Conservation (phyloP, 2,797 vertebrate species). For the Esox masquinongy region DNA sequence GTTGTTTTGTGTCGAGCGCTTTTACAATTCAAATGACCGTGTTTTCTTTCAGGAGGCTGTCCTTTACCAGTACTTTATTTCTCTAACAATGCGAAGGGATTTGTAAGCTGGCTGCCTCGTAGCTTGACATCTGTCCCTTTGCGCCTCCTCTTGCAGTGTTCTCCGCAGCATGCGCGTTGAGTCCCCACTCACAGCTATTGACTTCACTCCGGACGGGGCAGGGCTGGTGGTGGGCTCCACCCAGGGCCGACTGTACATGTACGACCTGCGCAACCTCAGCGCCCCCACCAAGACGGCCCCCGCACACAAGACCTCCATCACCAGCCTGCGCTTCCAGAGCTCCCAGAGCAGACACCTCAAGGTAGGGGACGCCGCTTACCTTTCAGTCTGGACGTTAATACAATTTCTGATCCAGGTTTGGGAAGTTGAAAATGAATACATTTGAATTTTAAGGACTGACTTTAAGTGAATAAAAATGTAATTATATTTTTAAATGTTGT, state of each 20-base stretch:
- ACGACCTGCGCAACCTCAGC: slow-evolving; percentile 92
- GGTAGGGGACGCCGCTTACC: slow-evolving; percentile 43
- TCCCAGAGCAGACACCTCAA: slow-evolving; percentile 62
- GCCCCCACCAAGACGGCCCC: slow-evolving; percentile 81
- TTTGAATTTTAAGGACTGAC: too few relatives aligned
- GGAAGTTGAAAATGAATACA: too few relatives aligned
- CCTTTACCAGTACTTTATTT: neutral
- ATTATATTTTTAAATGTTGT: neutral
- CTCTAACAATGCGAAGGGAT: neutral
- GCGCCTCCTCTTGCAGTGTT: slow-evolving; percentile 67
- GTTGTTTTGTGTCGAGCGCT: neutral
- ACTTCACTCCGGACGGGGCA: slow-evolving; percentile 92
- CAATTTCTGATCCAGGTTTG: neutral
- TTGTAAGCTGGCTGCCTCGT: neutral
- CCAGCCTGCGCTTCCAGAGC: slow-evolving; percentile 88
- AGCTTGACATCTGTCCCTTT: neutral
- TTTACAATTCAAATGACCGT: neutral
- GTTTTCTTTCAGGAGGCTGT: neutral
- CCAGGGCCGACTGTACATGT: slow-evolving; percentile 92
- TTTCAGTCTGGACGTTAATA: neutral
- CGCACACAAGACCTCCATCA: slow-evolving; percentile 94
- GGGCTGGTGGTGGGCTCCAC: slow-evolving; percentile 91
- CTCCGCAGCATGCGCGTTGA: slow-evolving; percentile 86
- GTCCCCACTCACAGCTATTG: slow-evolving; percentile 88
- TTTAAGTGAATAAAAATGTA: too few relatives aligned